Evolutionary conservation across 2,113 vertebrate genomes (phyloP).

Genomic region (Pimephales promelas): DNA sequence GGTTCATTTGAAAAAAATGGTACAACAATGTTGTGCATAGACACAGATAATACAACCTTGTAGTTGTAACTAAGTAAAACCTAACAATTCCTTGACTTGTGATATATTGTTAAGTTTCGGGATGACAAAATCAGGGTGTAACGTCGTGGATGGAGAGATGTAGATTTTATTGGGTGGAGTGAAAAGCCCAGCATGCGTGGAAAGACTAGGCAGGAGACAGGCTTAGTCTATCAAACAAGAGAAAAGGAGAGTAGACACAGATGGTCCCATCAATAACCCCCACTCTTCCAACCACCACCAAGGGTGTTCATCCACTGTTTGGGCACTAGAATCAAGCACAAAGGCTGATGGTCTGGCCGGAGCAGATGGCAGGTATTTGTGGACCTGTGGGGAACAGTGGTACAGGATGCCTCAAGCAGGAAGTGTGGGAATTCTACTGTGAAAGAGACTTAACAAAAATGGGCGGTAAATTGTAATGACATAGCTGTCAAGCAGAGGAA

Average conservation of each 20-base stretch:
- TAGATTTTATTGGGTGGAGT: constrained; percentile 63
- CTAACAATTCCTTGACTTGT: constrained; percentile 44
- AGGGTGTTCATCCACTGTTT: constrained; percentile 42
- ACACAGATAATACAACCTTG: background rate
- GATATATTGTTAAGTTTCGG: constrained; percentile 52
- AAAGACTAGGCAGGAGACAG: constrained; percentile 54
- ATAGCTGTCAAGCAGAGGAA: background rate
- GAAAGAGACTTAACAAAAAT: constrained; percentile 15
- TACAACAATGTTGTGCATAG: too few species aligned
- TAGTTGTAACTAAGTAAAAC: background rate
- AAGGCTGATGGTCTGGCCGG: constrained; percentile 35
- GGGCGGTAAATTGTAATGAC: background rate
- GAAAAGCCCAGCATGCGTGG: constrained; percentile 69
- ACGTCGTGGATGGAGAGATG: constrained; percentile 28
- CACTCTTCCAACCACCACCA: constrained; percentile 53
- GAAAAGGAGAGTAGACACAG: constrained; percentile 70
- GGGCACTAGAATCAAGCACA: constrained; percentile 36
- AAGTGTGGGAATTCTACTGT: constrained; percentile 55
- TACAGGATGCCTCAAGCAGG: constrained; percentile 40
- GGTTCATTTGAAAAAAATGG: background rate
- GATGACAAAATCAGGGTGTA: constrained; percentile 15
- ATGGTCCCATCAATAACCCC: constrained; percentile 74
- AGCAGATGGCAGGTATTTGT: constrained; percentile 60
- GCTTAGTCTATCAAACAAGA: constrained; percentile 74
- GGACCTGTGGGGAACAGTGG: constrained; percentile 49